Conservation (phyloP, 2,888 invertebrate genomes). For the Hydrotaea diabolus region DNA sequence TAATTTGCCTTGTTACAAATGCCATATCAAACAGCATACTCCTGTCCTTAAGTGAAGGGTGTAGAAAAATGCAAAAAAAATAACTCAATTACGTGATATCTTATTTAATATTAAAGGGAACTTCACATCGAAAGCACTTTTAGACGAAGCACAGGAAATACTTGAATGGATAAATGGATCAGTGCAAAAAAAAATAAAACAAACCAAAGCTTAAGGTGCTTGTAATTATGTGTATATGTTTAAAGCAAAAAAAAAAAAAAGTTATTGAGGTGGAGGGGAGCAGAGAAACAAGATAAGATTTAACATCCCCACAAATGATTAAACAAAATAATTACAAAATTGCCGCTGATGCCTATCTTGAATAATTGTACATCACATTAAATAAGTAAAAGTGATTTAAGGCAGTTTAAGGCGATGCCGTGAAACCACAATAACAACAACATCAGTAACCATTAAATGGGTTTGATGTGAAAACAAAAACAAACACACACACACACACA, state of each 20-base stretch:
- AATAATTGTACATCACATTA: conserved; percentile 29
- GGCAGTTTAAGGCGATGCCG: neutral
- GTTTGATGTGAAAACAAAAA: neutral
- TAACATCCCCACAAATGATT: conserved; percentile 51
- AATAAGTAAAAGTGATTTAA: conserved; percentile 14
- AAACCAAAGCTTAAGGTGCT: neutral
- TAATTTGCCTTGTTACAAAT: too few species aligned
- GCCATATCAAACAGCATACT: conserved; percentile 2
- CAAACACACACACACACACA: neutral
- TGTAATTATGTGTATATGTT: conserved; percentile 28
- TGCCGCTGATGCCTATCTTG: conserved; percentile 9
- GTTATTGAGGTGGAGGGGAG: neutral
- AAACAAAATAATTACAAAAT: conserved; percentile 42
- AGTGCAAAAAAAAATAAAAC: conserved; percentile 17
- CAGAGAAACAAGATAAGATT: conserved; percentile 36
- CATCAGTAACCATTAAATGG: neutral
- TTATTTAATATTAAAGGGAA: conserved; percentile 66
- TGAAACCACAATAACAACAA: neutral
- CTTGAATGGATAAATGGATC: neutral
- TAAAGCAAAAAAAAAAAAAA: neutral
- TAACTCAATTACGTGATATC: conserved; percentile 36
- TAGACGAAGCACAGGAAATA: neutral
- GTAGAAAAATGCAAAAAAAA: conserved; percentile 23
- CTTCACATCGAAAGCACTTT: conserved; percentile 53
- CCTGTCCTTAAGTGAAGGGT: neutral